Conservation (phyloP, 2,888 invertebrate species). For the Callinectes sapidus region DNA sequence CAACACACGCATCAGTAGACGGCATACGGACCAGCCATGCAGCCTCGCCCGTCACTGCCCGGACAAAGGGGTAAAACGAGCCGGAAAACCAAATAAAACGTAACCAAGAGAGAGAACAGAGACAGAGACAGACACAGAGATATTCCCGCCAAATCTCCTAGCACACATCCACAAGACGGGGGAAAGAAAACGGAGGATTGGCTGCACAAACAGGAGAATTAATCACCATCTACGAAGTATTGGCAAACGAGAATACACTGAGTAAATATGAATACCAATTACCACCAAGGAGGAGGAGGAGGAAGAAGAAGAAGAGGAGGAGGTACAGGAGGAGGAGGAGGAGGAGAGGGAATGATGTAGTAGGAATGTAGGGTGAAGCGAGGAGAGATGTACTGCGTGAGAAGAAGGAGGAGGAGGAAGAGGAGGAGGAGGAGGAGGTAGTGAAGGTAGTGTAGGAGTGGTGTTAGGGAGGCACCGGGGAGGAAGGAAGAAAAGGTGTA, state of each 20-base stretch:
- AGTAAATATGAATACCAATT: slow-evolving; percentile 32
- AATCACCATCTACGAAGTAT: slow-evolving; percentile 2
- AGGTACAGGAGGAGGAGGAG: neutral
- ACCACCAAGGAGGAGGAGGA: neutral
- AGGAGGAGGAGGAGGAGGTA: neutral
- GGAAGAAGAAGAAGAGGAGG: neutral
- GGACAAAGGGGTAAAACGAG: neutral
- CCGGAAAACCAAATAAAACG: neutral
- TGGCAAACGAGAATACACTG: slow-evolving; percentile 5
- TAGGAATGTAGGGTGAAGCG: slow-evolving; percentile 12
- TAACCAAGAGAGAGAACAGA: slow-evolving; percentile 37
- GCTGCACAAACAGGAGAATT: neutral
- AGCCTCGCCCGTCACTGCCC: neutral
- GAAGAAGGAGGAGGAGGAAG: neutral
- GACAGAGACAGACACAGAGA: neutral
- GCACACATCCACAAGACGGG: neutral
- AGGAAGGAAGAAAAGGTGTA: neutral
- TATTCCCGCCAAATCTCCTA: neutral
- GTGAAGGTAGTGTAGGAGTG: slow-evolving; percentile 1
- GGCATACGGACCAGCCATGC: neutral
- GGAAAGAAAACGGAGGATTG: neutral
- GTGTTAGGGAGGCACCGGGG: neutral
- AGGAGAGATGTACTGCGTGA: slow-evolving; percentile 31
- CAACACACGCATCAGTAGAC: neutral
- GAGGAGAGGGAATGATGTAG: neutral